Conservation (phyloP, 2,113 vertebrate species). For the Oplegnathus fasciatus region DNA sequence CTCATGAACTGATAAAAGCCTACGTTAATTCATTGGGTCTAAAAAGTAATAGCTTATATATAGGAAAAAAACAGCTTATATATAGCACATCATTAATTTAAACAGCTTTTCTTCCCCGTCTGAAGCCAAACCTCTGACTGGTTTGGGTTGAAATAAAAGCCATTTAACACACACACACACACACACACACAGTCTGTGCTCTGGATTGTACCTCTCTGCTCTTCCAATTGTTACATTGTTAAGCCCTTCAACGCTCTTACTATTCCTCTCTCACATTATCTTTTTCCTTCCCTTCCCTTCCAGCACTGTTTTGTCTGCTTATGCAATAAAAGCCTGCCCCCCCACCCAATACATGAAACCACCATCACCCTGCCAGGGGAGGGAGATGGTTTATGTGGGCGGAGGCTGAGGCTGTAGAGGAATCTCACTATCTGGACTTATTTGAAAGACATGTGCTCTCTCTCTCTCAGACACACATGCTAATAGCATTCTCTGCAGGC, state of each 20-base stretch:
- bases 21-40: too few species aligned
- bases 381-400: conserved; percentile 33
- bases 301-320: conserved; percentile 47
- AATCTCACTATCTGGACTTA: conserved; percentile 55
- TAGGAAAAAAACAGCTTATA: too few species aligned
- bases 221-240: conserved; percentile 1
- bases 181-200: not conserved
- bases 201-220: not conserved
- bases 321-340: conserved; percentile 50
- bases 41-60: too few species aligned
- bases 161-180: not conserved
- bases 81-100: too few species aligned
- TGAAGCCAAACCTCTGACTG: too few species aligned
- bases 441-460: conserved; percentile 58
- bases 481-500: conserved; percentile 64
- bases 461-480: conserved; percentile 38
- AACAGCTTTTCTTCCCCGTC: too few species aligned
- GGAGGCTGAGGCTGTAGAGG: conserved; percentile 23
- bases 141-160: too few species aligned
- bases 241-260: conserved; percentile 1
- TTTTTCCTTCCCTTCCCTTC: conserved; percentile 11
- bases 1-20: too few species aligned
- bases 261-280: conserved; percentile 17
- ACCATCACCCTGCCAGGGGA: conserved; percentile 32
- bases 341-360: conserved; percentile 24